A percentile compares a stretch with the other conserved stretches of the same genome.
Evolutionary conservation across 2,113 vertebrate species (phyloP).

Genomic region (Micronycteris hirsuta): DNA sequence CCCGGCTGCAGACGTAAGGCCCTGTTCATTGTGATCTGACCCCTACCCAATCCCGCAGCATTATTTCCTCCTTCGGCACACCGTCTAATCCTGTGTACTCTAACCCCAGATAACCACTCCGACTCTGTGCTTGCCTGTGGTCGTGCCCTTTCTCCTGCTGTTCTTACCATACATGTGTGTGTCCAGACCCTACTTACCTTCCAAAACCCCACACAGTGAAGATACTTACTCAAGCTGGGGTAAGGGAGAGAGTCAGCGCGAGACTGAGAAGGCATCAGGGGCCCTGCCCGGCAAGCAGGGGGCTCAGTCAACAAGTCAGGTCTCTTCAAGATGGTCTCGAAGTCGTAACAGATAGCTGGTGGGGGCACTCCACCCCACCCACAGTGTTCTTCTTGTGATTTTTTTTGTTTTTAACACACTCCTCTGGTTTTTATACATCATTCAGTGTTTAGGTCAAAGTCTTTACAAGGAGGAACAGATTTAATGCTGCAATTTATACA

Average conservation of each 20-base stretch:
- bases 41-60: neutral
- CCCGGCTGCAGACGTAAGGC: neutral
- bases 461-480: neutral
- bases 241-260: neutral
- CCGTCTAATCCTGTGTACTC: neutral
- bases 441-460: neutral
- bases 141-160: neutral
- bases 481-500: neutral
- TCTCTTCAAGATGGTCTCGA: too few species aligned
- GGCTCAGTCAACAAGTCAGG: neutral
- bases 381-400: neutral
- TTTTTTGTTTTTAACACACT: neutral
- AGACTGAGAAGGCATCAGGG: neutral
- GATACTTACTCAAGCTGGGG: neutral
- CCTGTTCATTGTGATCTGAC: neutral
- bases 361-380: too few species aligned
- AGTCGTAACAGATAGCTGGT: too few species aligned
- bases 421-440: neutral
- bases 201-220: neutral
- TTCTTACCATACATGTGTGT: neutral
- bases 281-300: neutral
- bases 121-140: neutral
- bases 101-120: neutral
- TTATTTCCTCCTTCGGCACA: neutral
- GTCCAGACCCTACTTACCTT: neutral